Percentiles rank a stretch among this genome's conserved stretches.
Conservation (phyloP, 2,113 vertebrate species). For the Sprattus sprattus region DNA sequence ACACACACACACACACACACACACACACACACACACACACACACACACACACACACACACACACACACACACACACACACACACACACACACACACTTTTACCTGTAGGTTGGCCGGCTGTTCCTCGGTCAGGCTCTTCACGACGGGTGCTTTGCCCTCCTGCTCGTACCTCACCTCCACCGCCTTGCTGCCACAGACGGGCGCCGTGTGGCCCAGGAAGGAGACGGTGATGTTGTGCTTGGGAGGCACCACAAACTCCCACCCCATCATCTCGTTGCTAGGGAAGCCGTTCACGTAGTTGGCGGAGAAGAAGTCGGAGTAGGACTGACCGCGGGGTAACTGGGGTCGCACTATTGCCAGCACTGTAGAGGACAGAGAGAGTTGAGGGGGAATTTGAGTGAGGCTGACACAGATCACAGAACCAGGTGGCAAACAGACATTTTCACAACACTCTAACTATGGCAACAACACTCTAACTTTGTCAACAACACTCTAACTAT, state of each 20-base stretch:
- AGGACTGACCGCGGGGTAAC: slow-evolving; percentile 71
- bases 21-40: too few relatives aligned
- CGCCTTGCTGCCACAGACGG: slow-evolving; percentile 75
- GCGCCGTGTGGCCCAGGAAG: slow-evolving; percentile 69
- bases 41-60: too few relatives aligned
- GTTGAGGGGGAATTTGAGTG: neutral
- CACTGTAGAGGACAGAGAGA: slow-evolving; percentile 55
- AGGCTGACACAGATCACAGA: neutral
- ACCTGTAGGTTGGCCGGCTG: slow-evolving; percentile 79
- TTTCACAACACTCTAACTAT: too few relatives aligned
- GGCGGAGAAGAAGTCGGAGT: slow-evolving; percentile 75
- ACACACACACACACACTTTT: too few relatives aligned
- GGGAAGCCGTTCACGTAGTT: slow-evolving; percentile 79
- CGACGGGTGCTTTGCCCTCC: slow-evolving; percentile 51
- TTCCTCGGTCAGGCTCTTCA: slow-evolving; percentile 60
- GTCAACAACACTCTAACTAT: too few relatives aligned
- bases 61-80: too few relatives aligned
- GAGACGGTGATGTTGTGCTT: slow-evolving; percentile 79
- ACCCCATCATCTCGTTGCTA: slow-evolving; percentile 74
- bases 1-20: too few relatives aligned
- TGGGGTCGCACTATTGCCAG: slow-evolving; percentile 76
- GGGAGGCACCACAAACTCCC: slow-evolving; percentile 80
- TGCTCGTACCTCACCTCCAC: slow-evolving; percentile 76
- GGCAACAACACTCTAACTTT: too few relatives aligned
- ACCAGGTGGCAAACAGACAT: neutral